Percentiles rank a stretch among this genome's conserved stretches.
Evolutionary conservation across 2,797 vertebrate genomes (phyloP).

Genomic region (Enteromius viviparus): DNA sequence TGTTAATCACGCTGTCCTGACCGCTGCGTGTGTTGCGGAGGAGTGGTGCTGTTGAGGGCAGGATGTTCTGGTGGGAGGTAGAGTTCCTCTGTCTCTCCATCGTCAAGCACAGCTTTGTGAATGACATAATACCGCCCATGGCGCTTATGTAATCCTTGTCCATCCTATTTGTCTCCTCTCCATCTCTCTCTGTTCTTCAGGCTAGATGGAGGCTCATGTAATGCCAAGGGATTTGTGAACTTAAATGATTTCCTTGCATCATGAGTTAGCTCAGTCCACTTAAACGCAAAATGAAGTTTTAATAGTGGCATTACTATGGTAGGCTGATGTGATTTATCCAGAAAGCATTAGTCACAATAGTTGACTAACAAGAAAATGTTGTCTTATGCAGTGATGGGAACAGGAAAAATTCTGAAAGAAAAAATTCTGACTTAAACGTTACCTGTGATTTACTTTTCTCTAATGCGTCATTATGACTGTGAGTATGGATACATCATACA

Average conservation of each 20-base stretch:
- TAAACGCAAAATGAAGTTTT: not conserved
- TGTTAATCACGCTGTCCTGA: constrained; percentile 42
- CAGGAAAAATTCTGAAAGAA: not conserved
- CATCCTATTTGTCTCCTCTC: constrained; percentile 23
- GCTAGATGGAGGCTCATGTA: not conserved
- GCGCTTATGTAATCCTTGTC: constrained; percentile 49
- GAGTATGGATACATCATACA: not conserved
- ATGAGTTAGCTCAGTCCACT: not conserved
- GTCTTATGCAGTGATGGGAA: not conserved
- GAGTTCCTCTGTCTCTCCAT: constrained; percentile 47
- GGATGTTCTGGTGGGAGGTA: constrained; percentile 52
- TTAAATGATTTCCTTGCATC: not conserved
- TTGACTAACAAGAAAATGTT: not conserved
- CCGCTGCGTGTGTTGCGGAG: constrained; percentile 49
- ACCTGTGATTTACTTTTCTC: not conserved
- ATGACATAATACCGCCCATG: constrained; percentile 44
- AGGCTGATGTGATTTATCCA: not conserved
- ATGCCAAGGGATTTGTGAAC: constrained; percentile 10
- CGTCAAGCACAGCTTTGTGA: constrained; percentile 28
- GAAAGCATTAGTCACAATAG: not conserved
- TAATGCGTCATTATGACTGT: too few species aligned
- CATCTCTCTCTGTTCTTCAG: not conserved
- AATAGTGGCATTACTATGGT: not conserved
- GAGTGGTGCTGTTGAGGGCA: constrained; percentile 51
- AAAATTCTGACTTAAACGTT: not conserved